Percentiles rank a stretch among this genome's conserved stretches.
These are phyloP conservation scores for Megalopta genalis DNA, from an alignment of 1,140 invertebrate species.

Conservation along the genomic window DNA sequence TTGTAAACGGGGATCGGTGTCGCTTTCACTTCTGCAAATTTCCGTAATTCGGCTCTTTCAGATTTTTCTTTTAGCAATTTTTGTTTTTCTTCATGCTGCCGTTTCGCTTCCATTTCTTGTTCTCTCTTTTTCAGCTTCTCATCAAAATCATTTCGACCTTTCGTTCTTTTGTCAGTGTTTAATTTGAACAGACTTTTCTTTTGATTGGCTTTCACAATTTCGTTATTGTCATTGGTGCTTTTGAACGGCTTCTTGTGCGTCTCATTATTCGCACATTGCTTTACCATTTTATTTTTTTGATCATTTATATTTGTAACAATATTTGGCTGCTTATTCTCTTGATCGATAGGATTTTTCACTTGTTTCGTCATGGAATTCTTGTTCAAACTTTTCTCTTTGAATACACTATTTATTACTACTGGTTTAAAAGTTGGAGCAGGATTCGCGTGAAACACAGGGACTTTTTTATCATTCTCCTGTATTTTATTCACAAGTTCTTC, in stretches of 20 bases:
- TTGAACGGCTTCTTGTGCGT: neutral
- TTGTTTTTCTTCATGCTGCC: slow-evolving; percentile 61
- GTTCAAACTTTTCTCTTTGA: neutral
- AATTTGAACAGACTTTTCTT: slow-evolving; percentile 58
- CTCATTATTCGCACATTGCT: neutral
- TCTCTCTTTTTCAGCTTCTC: slow-evolving; percentile 73
- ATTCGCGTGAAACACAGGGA: slow-evolving; percentile 79
- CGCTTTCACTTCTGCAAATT: slow-evolving; percentile 69
- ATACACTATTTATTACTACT: neutral
- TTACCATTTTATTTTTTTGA: neutral
- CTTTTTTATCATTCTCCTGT: slow-evolving; percentile 74
- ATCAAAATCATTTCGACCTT: slow-evolving; percentile 71
- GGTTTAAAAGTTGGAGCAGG: slow-evolving; percentile 74
- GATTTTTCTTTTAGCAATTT: slow-evolving; percentile 62
- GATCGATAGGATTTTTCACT: slow-evolving; percentile 1
- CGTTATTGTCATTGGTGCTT: neutral
- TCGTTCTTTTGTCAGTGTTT: slow-evolving; percentile 74
- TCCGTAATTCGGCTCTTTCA: slow-evolving; percentile 65
- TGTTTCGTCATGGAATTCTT: neutral
- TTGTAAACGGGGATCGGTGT: slow-evolving; percentile 74
- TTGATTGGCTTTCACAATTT: neutral
- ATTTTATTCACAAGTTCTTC: slow-evolving; percentile 80
- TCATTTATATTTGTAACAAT: neutral
- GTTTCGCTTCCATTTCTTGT: slow-evolving; percentile 59
- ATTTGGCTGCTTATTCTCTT: slow-evolving; percentile 50